Evolutionary conservation across 92 coral and sea anemone species (phyloP).

Genomic region (Umimayanthus chanpuru): DNA sequence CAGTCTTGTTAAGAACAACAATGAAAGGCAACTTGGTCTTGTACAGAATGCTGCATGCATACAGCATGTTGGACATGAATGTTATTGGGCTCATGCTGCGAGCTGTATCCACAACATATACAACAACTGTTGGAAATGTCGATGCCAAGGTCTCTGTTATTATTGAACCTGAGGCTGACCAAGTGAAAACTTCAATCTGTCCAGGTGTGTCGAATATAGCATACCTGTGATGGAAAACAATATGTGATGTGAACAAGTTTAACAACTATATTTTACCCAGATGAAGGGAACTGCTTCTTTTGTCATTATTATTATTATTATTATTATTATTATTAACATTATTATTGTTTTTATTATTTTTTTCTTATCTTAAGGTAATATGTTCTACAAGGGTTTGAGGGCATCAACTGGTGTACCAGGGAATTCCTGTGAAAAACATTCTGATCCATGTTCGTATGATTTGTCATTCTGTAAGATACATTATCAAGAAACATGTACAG

Average conservation of each 20-base stretch:
- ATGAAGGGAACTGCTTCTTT: background rate
- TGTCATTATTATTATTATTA: background rate
- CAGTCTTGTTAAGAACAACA: slow-evolving; percentile 90
- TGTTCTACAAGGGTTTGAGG: too few species aligned
- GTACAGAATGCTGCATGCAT: slow-evolving; percentile 96
- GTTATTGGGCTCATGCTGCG: slow-evolving; percentile 93
- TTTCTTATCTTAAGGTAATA: too few species aligned
- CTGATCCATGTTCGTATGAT: too few species aligned
- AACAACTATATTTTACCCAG: background rate
- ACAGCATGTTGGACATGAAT: slow-evolving; percentile 98
- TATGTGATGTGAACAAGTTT: background rate
- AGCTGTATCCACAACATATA: slow-evolving; percentile 90
- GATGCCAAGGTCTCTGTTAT: slow-evolving; percentile 96
- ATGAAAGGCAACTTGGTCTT: slow-evolving; percentile 92
- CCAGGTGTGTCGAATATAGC: slow-evolving; percentile 98
- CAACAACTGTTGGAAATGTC: slow-evolving; percentile 91
- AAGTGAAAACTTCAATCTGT: slow-evolving; percentile 97
- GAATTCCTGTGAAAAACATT: too few species aligned
- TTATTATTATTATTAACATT: too few species aligned
- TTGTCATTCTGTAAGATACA: too few species aligned
- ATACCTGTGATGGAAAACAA: slow-evolving; percentile 60
- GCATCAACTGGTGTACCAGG: too few species aligned
- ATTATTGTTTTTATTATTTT: too few species aligned
- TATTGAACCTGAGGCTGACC: slow-evolving; percentile 98
- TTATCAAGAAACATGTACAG: too few species aligned